Percentiles rank a stretch among this genome's conserved stretches.
These are phyloP conservation scores for Elephantulus edwardii DNA, from an alignment of 2,113 vertebrate species.

Conservation along the genomic window DNA sequence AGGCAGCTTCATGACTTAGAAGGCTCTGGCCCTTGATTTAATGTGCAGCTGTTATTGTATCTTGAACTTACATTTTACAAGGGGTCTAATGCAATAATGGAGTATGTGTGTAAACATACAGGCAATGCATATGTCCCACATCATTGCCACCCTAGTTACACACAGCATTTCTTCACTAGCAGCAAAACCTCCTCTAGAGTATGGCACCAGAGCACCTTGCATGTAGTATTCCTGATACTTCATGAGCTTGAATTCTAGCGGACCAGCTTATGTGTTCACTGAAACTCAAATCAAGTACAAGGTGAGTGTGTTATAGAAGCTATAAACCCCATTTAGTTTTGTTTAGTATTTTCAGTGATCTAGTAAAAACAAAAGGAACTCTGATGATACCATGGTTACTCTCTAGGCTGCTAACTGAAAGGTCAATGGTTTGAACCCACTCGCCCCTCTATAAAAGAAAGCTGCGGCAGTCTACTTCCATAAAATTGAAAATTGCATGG, in stretches of 20 bases:
- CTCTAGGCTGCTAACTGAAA: no score
- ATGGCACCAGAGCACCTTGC: no score
- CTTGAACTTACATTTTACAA: background rate
- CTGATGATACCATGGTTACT: no score
- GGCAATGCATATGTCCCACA: rapidly evolving
- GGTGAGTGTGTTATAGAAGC: background rate
- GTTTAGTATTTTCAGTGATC: background rate
- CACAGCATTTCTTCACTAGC: background rate
- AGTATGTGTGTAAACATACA: background rate
- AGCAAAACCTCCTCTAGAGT: no score
- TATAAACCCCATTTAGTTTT: background rate
- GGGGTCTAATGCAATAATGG: background rate
- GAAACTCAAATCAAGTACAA: background rate
- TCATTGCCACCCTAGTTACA: background rate
- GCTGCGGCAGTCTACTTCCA: no score
- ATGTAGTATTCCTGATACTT: background rate
- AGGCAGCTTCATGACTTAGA: background rate
- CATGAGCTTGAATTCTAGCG: background rate
- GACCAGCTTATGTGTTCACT: no score
- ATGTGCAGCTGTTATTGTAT: background rate
- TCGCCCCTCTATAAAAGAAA: no score
- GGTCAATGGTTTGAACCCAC: no score
- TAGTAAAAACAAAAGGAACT: background rate
- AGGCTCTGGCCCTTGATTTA: background rate
- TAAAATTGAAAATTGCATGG: no score